phyloP scores from a whole-genome alignment of 2,888 invertebrate species.

The Cryptocephalus primarius region DNA sequence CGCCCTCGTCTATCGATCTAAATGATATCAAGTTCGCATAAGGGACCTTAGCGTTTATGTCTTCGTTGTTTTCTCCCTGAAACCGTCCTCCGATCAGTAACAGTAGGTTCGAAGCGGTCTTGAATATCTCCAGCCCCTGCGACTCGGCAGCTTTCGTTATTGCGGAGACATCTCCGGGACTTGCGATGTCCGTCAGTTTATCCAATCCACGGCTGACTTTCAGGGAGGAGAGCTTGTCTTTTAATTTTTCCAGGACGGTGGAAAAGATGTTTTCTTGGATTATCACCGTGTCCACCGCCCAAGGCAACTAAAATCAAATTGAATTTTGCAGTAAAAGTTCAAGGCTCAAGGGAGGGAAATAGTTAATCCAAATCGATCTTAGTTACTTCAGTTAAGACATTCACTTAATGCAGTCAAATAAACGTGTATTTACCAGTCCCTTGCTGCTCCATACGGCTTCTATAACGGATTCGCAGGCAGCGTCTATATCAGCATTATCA shows the following conservation, averaged over 20 bases:
- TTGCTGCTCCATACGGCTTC: constrained; percentile 39
- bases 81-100: constrained; percentile 25
- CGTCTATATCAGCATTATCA: constrained; percentile 45
- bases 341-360: no score
- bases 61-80: constrained; percentile 21
- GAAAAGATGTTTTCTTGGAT: constrained; percentile 44
- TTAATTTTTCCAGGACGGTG: constrained; percentile 37
- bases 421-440: no score
- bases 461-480: constrained; percentile 41
- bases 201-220: constrained; percentile 33
- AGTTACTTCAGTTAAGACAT: no score
- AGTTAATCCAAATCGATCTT: no score
- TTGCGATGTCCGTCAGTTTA: constrained; percentile 38
- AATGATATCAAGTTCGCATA: constrained; percentile 39
- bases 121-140: constrained; percentile 5
- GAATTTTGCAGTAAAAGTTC: no score
- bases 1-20: constrained; percentile 45
- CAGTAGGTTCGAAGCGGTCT: constrained; percentile 25
- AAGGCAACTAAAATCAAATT: constrained; percentile 27
- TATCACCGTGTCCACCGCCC: constrained; percentile 39
- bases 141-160: constrained; percentile 19
- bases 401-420: no score
- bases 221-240: constrained; percentile 23
- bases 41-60: constrained; percentile 10
- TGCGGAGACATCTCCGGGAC: constrained; percentile 24